Evolutionary conservation across 2,888 invertebrate genomes (phyloP).

Genomic region (Hydropsyche betteni): DNA sequence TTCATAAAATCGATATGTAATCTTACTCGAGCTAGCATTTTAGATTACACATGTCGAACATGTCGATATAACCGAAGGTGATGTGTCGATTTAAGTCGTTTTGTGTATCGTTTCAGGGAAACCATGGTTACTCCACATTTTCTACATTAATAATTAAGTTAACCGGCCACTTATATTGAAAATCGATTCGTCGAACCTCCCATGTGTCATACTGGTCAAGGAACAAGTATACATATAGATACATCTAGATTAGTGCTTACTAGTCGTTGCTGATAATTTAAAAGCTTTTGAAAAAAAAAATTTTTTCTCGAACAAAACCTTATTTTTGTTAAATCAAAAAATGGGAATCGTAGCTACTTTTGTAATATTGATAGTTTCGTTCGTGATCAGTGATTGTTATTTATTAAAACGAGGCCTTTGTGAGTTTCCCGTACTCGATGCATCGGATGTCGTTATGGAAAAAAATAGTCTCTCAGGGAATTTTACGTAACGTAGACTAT

Average conservation of each 20-base stretch:
- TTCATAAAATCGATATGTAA: too few relatives aligned
- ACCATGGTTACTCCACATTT: constrained; percentile 36
- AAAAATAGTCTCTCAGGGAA: constrained; percentile 24
- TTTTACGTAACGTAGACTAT: constrained; percentile 11
- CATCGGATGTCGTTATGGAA: constrained; percentile 13
- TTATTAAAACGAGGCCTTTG: constrained; percentile 10
- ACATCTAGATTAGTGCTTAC: background rate
- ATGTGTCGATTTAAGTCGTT: constrained; percentile 27
- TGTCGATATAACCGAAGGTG: constrained; percentile 12
- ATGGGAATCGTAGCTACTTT: too few relatives aligned
- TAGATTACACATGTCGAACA: background rate
- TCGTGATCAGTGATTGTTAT: constrained; percentile 31
- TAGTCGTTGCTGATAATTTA: background rate
- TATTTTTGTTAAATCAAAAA: too few relatives aligned
- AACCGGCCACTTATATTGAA: constrained; percentile 19
- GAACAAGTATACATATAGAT: background rate
- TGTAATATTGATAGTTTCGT: constrained; percentile 3
- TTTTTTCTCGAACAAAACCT: too few relatives aligned
- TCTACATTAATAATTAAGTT: constrained; percentile 29
- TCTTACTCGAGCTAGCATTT: too few relatives aligned
- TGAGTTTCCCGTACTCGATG: constrained; percentile 4
- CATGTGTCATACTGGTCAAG: constrained; percentile 1
- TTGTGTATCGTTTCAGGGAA: constrained; percentile 21
- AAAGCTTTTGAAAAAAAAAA: too few relatives aligned
- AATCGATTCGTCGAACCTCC: constrained; percentile 29